phyloP scores from a whole-genome alignment of 2,113 vertebrate genomes.

The Onychorhynchus coronatus region DNA sequence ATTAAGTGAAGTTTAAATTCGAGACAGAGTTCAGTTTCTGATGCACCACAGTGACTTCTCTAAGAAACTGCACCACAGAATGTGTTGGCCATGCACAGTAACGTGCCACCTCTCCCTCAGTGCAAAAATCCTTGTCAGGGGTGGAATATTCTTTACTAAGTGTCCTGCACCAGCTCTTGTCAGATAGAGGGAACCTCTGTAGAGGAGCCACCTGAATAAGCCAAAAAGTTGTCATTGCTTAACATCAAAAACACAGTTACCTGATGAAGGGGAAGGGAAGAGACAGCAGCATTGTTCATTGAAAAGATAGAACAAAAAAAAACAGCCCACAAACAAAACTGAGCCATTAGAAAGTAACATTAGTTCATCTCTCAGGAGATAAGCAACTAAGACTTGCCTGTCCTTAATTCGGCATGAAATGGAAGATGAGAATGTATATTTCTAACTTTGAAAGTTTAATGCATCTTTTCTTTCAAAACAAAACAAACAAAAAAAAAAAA shows the following conservation, averaged over 20 bases:
- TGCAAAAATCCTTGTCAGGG: background rate
- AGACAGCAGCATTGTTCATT: background rate
- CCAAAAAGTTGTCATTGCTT: background rate
- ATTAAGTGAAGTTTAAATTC: background rate
- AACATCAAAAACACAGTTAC: background rate
- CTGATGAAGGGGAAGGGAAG: background rate
- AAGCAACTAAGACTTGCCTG: background rate
- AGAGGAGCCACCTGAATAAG: background rate
- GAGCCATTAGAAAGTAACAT: background rate
- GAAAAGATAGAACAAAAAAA: background rate
- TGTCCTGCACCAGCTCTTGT: background rate
- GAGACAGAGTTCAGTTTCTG: background rate
- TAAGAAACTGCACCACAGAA: background rate
- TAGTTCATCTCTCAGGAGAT: background rate
- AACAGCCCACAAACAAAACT: background rate
- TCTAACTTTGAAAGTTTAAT: background rate
- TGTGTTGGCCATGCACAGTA: fast-evolving
- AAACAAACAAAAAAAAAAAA: background rate
- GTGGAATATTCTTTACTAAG: background rate
- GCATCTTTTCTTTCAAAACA: background rate
- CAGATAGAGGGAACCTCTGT: background rate
- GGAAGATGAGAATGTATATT: background rate
- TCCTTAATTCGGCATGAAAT: background rate
- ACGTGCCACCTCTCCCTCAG: fast-evolving
- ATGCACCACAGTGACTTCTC: background rate